A percentile compares a stretch with the other conserved stretches of the same genome.
These are phyloP conservation scores for Denticeps clupeoides DNA, from an alignment of 2,797 vertebrate species.

Conservation along the genomic window DNA sequence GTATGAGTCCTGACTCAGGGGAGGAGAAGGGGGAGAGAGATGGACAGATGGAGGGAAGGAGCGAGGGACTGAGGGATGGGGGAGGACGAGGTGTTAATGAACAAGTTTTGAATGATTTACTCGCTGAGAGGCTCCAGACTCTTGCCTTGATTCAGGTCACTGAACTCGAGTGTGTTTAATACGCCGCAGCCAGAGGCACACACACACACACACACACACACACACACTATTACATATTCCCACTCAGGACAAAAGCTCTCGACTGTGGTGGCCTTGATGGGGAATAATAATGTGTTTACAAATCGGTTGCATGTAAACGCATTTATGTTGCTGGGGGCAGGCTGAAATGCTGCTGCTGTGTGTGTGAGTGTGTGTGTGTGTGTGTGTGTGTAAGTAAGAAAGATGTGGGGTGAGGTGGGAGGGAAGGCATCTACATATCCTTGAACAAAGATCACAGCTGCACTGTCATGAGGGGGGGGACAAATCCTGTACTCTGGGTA, in stretches of 20 bases:
- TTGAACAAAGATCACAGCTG: no score
- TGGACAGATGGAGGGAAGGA: background rate
- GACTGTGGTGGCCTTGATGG: no score
- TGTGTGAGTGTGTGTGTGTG: no score
- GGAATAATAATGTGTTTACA: no score
- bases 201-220: background rate
- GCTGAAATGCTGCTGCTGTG: no score
- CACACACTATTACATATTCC: background rate
- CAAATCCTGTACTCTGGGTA: no score
- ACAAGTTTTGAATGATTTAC: constrained; percentile 24
- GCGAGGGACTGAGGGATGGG: background rate
- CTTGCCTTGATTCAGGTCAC: constrained; percentile 28
- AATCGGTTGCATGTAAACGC: no score
- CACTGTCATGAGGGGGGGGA: no score
- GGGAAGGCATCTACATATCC: no score
- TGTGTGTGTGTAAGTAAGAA: background rate
- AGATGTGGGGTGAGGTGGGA: no score
- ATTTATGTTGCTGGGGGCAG: no score
- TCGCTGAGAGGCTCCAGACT: constrained; percentile 18
- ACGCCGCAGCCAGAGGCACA: background rate
- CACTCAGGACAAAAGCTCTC: background rate
- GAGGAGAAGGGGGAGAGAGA: background rate
- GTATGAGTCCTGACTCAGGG: background rate
- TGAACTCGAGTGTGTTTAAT: constrained; percentile 25
- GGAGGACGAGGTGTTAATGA: constrained; percentile 1